Percentiles rank a stretch among this genome's conserved stretches.
Evolutionary conservation across 2,113 vertebrate genomes (phyloP).

Genomic region (Procapra przewalskii): DNA sequence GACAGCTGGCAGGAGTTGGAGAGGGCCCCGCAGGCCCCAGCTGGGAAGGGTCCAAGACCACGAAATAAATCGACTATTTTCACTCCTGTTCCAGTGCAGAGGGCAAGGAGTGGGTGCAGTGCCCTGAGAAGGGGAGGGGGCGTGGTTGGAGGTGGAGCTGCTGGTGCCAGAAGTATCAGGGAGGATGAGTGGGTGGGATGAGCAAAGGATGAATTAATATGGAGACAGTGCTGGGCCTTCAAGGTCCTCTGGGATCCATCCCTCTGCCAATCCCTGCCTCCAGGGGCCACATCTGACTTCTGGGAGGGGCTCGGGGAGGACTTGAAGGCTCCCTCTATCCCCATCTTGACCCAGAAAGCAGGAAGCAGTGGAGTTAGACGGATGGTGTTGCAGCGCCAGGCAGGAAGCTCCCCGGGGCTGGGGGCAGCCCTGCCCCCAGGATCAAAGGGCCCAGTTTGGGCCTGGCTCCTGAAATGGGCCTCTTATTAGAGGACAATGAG

Average conservation of each 20-base stretch:
- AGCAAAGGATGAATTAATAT: background rate
- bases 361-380: background rate
- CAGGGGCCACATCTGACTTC: background rate
- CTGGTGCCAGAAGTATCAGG: background rate
- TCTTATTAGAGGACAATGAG: constrained; percentile 6
- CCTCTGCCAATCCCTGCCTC: background rate
- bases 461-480: background rate
- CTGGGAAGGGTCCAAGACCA: background rate
- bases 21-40: background rate
- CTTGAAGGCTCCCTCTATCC: background rate
- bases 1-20: background rate
- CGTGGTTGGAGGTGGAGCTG: background rate
- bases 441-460: constrained; percentile 53
- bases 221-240: background rate
- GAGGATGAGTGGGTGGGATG: background rate
- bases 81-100: background rate
- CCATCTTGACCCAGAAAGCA: background rate
- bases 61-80: background rate
- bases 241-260: background rate
- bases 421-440: background rate
- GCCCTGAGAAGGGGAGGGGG: background rate
- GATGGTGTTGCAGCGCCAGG: background rate
- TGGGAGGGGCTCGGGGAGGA: background rate
- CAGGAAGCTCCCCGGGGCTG: background rate
- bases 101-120: too few species aligned